phyloP scores from a whole-genome alignment of 2,113 vertebrate species.

The Caranx melampygus region DNA sequence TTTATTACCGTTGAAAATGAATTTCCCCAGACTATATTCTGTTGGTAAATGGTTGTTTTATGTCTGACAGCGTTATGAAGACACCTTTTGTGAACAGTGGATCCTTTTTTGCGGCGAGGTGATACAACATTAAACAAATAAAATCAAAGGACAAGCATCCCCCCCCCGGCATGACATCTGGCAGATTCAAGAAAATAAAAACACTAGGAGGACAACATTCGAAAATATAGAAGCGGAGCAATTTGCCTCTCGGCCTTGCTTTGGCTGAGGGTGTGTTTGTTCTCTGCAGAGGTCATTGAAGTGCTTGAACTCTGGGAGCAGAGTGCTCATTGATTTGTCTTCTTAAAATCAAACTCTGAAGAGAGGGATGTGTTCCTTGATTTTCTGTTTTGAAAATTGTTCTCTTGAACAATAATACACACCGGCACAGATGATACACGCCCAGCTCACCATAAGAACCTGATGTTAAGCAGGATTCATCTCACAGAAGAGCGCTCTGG shows the following conservation, averaged over 20 bases:
- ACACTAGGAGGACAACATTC: slow-evolving; percentile 6
- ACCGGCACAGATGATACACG: neutral
- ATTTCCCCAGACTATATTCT: slow-evolving; percentile 62
- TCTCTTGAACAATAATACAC: neutral
- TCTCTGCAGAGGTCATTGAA: slow-evolving; percentile 42
- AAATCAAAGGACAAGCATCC: slow-evolving; percentile 31
- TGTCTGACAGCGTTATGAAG: slow-evolving; percentile 59
- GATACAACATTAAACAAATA: slow-evolving; percentile 5
- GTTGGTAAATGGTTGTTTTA: slow-evolving; percentile 66
- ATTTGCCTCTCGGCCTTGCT: neutral
- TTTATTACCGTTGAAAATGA: slow-evolving; percentile 38
- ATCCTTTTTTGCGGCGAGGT: neutral
- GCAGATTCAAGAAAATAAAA: slow-evolving; percentile 39
- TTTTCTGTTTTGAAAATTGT: slow-evolving; percentile 21
- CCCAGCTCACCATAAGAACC: neutral
- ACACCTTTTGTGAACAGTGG: slow-evolving; percentile 25
- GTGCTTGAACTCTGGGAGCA: slow-evolving; percentile 36
- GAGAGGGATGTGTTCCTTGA: slow-evolving; percentile 8
- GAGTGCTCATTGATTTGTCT: slow-evolving; percentile 49
- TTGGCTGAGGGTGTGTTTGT: slow-evolving; percentile 42
- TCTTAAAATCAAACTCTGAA: slow-evolving; percentile 36
- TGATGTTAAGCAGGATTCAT: slow-evolving; percentile 23
- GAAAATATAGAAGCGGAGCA: neutral
- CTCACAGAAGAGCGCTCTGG: neutral
- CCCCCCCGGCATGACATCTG: slow-evolving; percentile 54